These are phyloP conservation scores for Papilio xuthus DNA, from an alignment of 1,140 invertebrate species.

Conservation along the genomic window DNA sequence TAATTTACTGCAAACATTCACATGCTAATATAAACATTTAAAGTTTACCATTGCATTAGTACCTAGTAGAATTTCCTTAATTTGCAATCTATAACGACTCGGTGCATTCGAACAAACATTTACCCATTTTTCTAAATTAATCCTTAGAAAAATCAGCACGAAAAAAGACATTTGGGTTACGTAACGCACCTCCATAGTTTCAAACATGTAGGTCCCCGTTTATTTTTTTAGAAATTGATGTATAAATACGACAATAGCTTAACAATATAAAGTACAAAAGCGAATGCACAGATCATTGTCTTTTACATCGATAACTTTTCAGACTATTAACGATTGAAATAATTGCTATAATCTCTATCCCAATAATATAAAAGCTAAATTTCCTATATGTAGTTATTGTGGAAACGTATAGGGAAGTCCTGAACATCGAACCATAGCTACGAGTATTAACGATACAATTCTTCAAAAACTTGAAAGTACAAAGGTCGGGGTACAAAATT, in stretches of 20 bases:
- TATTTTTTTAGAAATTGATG: slow-evolving; percentile 7
- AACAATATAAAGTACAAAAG: slow-evolving; percentile 22
- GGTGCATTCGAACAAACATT: slow-evolving; percentile 45
- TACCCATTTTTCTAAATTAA: not conserved
- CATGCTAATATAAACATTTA: slow-evolving; percentile 59
- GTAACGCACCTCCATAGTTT: not conserved
- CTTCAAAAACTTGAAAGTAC: slow-evolving; percentile 21
- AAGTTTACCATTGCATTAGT: slow-evolving; percentile 47
- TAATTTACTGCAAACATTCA: slow-evolving; percentile 27
- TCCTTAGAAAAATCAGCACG: slow-evolving; percentile 33
- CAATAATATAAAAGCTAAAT: slow-evolving; percentile 32
- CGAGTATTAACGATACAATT: not conserved
- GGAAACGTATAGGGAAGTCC: not conserved
- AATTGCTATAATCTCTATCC: not conserved
- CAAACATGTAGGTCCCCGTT: slow-evolving; percentile 1
- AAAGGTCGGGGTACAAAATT: slow-evolving; percentile 34
- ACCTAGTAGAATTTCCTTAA: slow-evolving; percentile 54
- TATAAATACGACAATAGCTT: not conserved
- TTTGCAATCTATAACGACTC: slow-evolving; percentile 47
- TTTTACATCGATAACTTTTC: not conserved
- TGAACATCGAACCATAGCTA: not conserved
- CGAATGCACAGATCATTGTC: slow-evolving; percentile 3
- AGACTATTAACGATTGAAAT: not conserved
- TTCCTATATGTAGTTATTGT: slow-evolving; percentile 4
- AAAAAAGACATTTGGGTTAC: slow-evolving; percentile 20